Conservation (phyloP, 2,113 vertebrate species). For the Aphyosemion australe region DNA sequence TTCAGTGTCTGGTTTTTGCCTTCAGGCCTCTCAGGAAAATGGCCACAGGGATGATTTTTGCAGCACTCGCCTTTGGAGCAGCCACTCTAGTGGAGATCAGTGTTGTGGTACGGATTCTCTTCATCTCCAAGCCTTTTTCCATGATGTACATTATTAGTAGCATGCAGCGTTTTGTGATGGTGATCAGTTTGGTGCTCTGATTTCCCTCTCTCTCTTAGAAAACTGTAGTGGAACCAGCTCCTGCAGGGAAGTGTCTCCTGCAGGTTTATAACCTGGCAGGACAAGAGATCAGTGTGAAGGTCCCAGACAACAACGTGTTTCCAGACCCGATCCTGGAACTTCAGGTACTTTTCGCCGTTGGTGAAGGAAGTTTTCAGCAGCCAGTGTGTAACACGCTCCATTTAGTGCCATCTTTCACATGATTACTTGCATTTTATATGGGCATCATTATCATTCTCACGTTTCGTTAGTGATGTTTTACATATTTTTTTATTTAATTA, state of each 20-base stretch:
- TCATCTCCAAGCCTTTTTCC: not conserved
- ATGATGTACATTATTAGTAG: too few relatives aligned
- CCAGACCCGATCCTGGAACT: conserved; percentile 74
- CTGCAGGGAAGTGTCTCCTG: conserved; percentile 80
- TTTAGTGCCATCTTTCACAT: too few relatives aligned
- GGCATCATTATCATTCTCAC: too few relatives aligned
- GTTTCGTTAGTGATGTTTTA: not conserved
- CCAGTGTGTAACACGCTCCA: too few relatives aligned
- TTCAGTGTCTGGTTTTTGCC: not conserved
- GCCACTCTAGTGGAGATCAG: conserved; percentile 90
- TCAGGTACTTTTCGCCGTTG: conserved; percentile 69
- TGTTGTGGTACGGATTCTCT: conserved; percentile 82
- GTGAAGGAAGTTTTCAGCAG: too few relatives aligned
- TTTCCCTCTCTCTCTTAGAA: conserved; percentile 77
- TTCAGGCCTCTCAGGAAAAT: conserved; percentile 91
- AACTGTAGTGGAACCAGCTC: conserved; percentile 78
- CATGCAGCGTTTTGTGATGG: not conserved
- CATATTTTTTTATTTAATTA: not conserved
- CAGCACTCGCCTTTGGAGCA: conserved; percentile 87
- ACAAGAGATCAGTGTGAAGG: conserved; percentile 71
- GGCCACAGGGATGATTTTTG: conserved; percentile 91
- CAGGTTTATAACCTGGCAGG: conserved; percentile 87
- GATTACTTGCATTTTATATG: too few relatives aligned
- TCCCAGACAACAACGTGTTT: conserved; percentile 68
- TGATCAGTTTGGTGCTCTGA: not conserved